Evolutionary conservation across 2,888 invertebrate genomes (phyloP).

Genomic region (Busseola fusca): DNA sequence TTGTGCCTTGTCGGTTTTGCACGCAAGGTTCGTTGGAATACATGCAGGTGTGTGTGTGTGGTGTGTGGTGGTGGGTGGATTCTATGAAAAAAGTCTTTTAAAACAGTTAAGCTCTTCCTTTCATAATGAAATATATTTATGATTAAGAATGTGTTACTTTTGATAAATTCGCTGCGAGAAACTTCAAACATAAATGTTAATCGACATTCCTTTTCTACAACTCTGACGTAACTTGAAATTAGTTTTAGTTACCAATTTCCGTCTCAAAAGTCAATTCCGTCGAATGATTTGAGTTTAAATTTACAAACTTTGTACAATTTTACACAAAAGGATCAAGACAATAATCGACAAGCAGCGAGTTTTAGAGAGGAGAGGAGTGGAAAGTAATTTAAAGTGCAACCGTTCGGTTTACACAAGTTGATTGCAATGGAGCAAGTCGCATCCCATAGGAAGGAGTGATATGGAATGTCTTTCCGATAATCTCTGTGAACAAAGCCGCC

Average conservation of each 20-base stretch:
- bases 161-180: conserved; percentile 35
- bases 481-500: conserved; percentile 67
- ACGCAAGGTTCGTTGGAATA: conserved; percentile 16
- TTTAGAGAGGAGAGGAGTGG: conserved; percentile 58
- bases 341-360: conserved; percentile 63
- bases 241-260: conserved; percentile 64
- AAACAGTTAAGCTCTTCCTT: conserved; percentile 1
- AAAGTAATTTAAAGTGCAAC: conserved; percentile 73
- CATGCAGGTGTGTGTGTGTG: conserved; percentile 2
- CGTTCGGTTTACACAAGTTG: conserved; percentile 62
- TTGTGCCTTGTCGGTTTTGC: not conserved
- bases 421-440: conserved; percentile 57
- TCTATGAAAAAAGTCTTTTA: not conserved
- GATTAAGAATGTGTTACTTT: conserved; percentile 31
- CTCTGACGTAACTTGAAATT: conserved; percentile 62
- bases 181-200: conserved; percentile 55
- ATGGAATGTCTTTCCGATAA: conserved; percentile 62
- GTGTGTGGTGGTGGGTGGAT: no score
- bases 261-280: conserved; percentile 66
- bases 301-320: conserved; percentile 70
- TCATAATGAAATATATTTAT: conserved; percentile 13
- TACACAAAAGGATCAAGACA: conserved; percentile 70
- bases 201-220: conserved; percentile 54
- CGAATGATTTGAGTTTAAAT: conserved; percentile 66
- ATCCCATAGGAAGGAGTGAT: conserved; percentile 36